Percentiles rank a stretch among this genome's conserved stretches.
Evolutionary conservation across 2,113 vertebrate species (phyloP).

Genomic region (Psilopogon haemacephalus): DNA sequence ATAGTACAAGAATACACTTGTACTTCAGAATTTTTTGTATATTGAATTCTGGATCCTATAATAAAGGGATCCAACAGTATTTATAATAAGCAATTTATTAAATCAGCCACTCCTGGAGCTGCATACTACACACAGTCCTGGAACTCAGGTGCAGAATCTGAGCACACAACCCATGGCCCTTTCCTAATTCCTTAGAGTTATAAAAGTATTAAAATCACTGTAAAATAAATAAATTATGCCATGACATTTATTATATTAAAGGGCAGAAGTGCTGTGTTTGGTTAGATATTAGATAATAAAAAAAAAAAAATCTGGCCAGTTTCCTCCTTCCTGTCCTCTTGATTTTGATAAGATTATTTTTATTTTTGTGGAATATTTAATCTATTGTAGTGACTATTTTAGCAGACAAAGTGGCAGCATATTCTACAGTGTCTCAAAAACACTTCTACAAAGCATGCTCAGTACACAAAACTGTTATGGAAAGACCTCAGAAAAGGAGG

Average conservation of each 20-base stretch:
- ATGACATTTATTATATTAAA: background rate
- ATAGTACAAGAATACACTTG: background rate
- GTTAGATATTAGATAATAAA: background rate
- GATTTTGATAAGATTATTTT: background rate
- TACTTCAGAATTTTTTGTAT: background rate
- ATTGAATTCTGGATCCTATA: background rate
- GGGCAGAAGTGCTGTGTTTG: background rate
- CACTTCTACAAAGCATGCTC: background rate
- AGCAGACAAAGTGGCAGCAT: background rate
- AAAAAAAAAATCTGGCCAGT: background rate
- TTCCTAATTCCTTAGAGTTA: background rate
- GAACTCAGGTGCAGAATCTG: background rate
- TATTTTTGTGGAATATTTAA: background rate
- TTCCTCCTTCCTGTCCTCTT: background rate
- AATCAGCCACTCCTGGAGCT: background rate
- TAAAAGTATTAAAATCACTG: background rate
- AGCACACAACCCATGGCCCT: background rate
- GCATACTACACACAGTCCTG: background rate
- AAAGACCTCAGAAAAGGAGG: background rate
- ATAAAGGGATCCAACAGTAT: background rate
- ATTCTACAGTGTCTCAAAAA: background rate
- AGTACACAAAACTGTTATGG: background rate
- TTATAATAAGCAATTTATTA: background rate
- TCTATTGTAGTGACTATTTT: background rate
- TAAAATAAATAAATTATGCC: background rate